These are phyloP conservation scores for Danio aesculapii DNA, from an alignment of 2,797 vertebrate species.

Conservation along the genomic window DNA sequence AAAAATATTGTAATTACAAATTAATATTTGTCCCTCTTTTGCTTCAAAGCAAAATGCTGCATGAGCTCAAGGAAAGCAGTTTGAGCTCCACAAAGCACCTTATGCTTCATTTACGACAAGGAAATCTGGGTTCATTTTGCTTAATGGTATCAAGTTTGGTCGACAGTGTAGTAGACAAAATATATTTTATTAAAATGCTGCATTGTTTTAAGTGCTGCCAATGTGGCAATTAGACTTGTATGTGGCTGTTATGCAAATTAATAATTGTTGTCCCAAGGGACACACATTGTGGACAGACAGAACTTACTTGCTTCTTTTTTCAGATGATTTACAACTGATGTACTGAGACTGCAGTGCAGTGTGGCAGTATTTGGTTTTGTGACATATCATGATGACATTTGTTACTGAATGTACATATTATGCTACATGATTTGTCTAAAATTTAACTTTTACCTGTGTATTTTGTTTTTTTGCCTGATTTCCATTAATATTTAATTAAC, in stretches of 20 bases:
- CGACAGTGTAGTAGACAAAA: background rate
- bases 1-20: no score
- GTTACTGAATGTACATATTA: background rate
- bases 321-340: background rate
- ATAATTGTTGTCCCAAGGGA: background rate
- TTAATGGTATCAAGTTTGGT: background rate
- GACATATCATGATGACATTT: background rate
- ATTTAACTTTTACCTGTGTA: background rate
- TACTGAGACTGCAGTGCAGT: background rate
- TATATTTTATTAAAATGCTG: no score
- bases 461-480: background rate
- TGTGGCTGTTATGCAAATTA: background rate
- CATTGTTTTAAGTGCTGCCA: background rate
- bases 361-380: constrained; percentile 1
- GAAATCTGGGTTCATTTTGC: background rate
- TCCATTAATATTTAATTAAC: background rate
- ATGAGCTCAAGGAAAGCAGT: no score
- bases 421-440: background rate
- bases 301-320: background rate
- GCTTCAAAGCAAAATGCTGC: no score
- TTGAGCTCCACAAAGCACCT: background rate
- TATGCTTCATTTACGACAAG: background rate
- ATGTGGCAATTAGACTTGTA: background rate
- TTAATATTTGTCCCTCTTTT: no score
- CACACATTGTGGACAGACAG: background rate